phyloP scores from a whole-genome alignment of 2,113 vertebrate genomes.

The Orycteropus afer region DNA sequence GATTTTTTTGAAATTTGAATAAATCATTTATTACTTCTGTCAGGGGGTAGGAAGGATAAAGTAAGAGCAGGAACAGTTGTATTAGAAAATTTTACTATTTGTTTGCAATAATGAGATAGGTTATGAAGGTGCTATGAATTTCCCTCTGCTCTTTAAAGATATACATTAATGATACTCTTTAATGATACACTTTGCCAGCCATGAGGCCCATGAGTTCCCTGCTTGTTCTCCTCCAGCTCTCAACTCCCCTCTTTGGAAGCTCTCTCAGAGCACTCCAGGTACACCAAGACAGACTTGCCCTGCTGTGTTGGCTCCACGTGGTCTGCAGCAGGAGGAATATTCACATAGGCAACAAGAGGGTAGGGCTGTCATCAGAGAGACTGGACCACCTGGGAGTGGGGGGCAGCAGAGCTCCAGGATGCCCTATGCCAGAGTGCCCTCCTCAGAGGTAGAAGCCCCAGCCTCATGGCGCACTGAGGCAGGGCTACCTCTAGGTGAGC shows the following conservation, averaged over 20 bases:
- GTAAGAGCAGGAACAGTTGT: neutral
- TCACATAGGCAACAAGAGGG: too few species aligned
- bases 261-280: neutral
- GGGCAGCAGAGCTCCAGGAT: too few species aligned
- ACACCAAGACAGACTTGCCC: too few species aligned
- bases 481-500: neutral
- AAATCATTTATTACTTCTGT: neutral
- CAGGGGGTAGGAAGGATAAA: neutral
- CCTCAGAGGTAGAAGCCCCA: neutral
- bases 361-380: too few species aligned
- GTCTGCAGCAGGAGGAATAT: too few species aligned
- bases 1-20: neutral
- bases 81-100: neutral
- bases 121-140: neutral
- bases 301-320: too few species aligned
- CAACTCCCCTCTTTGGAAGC: neutral
- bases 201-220: neutral
- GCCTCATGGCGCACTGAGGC: neutral
- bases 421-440: neutral
- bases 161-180: neutral
- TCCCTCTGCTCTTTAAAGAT: neutral
- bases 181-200: neutral
- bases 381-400: too few species aligned
- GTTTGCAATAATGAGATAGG: neutral
- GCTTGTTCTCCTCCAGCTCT: too few species aligned